Percentiles rank a stretch among this genome's conserved stretches.
These are phyloP conservation scores for Plestiodon gilberti DNA, from an alignment of 2,113 vertebrate genomes.

Conservation along the genomic window DNA sequence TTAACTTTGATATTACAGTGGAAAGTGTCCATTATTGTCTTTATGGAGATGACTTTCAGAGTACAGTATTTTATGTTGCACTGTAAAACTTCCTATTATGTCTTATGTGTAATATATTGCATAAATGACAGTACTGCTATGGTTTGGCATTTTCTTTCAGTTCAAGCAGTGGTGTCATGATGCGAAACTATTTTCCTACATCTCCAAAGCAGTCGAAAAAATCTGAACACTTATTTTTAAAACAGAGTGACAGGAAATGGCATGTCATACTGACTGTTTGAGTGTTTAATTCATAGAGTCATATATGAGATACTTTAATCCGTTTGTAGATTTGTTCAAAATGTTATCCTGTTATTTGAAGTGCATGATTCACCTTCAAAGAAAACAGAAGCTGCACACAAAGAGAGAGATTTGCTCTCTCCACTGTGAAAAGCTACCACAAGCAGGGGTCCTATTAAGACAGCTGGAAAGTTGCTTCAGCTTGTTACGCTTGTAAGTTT, in stretches of 20 bases:
- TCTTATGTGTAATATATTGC: neutral
- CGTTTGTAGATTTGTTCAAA: slow-evolving; percentile 59
- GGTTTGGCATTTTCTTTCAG: slow-evolving; percentile 23
- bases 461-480: slow-evolving; percentile 83
- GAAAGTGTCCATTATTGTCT: rapidly evolving
- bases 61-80: neutral
- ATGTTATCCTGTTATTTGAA: slow-evolving; percentile 72
- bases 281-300: slow-evolving; percentile 67
- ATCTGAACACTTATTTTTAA: slow-evolving; percentile 44
- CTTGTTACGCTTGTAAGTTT: slow-evolving; percentile 86
- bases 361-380: slow-evolving; percentile 86
- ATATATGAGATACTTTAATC: slow-evolving; percentile 49
- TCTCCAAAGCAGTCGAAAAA: slow-evolving; percentile 28
- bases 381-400: slow-evolving; percentile 86
- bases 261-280: slow-evolving; percentile 47
- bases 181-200: slow-evolving; percentile 26
- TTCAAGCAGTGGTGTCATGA: neutral
- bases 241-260: slow-evolving; percentile 52
- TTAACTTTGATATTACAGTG: neutral
- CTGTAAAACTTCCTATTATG: neutral
- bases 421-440: slow-evolving; percentile 76
- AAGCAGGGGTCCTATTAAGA: slow-evolving; percentile 90
- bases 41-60: neutral
- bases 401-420: slow-evolving; percentile 81
- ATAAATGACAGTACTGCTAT: neutral